Evolutionary conservation across 2,113 vertebrate genomes (phyloP).

Genomic region (Aramus guarauna): DNA sequence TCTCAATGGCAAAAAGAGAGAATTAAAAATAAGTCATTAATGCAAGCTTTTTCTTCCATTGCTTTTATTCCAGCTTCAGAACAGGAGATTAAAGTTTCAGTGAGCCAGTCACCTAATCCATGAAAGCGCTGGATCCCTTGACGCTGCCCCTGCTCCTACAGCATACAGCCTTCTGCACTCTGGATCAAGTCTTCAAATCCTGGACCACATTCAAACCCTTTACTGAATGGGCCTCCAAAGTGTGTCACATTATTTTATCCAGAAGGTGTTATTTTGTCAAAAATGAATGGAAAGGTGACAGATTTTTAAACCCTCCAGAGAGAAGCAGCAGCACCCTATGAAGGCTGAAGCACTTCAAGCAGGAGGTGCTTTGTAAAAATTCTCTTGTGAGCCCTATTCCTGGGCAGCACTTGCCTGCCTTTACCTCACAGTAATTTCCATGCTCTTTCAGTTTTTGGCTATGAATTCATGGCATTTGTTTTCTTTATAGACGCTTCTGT

Average conservation of each 20-base stretch:
- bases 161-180: background rate
- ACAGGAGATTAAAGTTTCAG: background rate
- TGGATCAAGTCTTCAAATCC: background rate
- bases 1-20: background rate
- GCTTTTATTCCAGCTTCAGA: background rate
- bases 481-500: background rate
- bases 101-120: background rate
- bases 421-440: background rate
- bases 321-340: background rate
- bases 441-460: background rate
- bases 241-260: background rate
- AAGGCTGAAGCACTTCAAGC: background rate
- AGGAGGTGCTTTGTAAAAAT: background rate
- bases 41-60: background rate
- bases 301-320: background rate
- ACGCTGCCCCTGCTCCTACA: background rate
- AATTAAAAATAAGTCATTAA: background rate
- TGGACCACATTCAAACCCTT: background rate
- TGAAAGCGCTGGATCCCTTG: background rate
- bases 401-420: background rate
- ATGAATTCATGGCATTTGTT: background rate
- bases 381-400: background rate
- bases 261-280: background rate
- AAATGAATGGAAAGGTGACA: background rate
- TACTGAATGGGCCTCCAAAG: background rate